Evolutionary conservation across 2,113 vertebrate species (phyloP).

Genomic region (Chloroceryle aenea): DNA sequence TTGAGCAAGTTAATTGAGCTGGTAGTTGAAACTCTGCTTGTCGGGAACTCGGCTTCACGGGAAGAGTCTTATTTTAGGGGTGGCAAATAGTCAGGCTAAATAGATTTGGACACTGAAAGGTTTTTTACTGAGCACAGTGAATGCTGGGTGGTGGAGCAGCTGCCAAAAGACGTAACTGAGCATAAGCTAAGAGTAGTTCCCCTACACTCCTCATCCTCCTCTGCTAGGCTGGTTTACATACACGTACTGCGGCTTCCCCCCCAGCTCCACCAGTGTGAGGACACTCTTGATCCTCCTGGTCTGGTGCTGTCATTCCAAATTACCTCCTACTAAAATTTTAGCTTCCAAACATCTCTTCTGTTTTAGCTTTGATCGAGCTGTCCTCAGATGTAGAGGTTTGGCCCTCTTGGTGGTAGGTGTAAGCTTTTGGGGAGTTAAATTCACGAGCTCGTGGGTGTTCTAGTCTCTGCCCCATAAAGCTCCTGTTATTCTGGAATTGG

Average conservation of each 20-base stretch:
- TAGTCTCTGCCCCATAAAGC: neutral
- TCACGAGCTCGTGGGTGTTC: neutral
- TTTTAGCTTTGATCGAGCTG: neutral
- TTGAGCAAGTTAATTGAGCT: neutral
- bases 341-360: neutral
- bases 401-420: neutral
- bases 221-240: neutral
- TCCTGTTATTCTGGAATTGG: neutral
- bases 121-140: neutral
- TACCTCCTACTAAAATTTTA: neutral
- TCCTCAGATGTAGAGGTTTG: neutral
- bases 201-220: neutral
- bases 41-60: neutral
- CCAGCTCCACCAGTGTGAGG: neutral
- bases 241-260: neutral
- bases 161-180: neutral
- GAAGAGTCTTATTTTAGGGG: neutral
- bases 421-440: neutral
- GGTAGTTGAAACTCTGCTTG: neutral
- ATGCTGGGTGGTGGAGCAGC: neutral
- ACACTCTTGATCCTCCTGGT: neutral
- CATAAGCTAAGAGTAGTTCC: neutral
- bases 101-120: neutral
- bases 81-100: neutral
- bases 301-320: neutral